phyloP scores from a whole-genome alignment of 2,113 vertebrate species.

The Sinocyclocheilus maitianheensis region DNA sequence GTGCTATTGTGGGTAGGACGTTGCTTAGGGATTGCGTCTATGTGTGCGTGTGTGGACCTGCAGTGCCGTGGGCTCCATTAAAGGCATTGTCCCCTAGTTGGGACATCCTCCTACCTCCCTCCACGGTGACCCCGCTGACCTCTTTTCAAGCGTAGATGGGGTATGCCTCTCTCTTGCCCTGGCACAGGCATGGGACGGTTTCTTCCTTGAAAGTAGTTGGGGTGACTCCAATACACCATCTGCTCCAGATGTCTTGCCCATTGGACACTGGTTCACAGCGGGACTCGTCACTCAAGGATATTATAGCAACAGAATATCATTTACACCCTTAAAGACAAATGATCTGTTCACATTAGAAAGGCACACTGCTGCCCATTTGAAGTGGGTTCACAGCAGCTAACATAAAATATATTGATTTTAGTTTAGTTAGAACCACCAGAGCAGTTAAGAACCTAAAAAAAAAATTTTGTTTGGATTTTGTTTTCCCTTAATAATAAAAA shows the following conservation, averaged over 20 bases:
- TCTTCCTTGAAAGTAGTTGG: slow-evolving; percentile 25
- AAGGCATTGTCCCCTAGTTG: slow-evolving; percentile 52
- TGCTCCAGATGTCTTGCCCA: slow-evolving; percentile 37
- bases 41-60: slow-evolving; percentile 21
- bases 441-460: background rate
- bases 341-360: background rate
- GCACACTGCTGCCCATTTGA: background rate
- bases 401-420: background rate
- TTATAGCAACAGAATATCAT: slow-evolving; percentile 16
- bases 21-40: slow-evolving; percentile 14
- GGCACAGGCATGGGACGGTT: background rate
- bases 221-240: slow-evolving; percentile 38
- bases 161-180: background rate
- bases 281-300: background rate
- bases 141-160: slow-evolving; percentile 18
- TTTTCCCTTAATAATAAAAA: no score
- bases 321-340: background rate
- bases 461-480: no score
- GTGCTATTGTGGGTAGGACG: slow-evolving; percentile 15
- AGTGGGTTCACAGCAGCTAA: background rate
- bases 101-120: slow-evolving; percentile 43
- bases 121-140: slow-evolving; percentile 53
- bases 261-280: slow-evolving; percentile 29
- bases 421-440: background rate
- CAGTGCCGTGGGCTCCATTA: slow-evolving; percentile 61